Conservation (phyloP, 2,113 vertebrate species). For the Xiphophorus maculatus region DNA sequence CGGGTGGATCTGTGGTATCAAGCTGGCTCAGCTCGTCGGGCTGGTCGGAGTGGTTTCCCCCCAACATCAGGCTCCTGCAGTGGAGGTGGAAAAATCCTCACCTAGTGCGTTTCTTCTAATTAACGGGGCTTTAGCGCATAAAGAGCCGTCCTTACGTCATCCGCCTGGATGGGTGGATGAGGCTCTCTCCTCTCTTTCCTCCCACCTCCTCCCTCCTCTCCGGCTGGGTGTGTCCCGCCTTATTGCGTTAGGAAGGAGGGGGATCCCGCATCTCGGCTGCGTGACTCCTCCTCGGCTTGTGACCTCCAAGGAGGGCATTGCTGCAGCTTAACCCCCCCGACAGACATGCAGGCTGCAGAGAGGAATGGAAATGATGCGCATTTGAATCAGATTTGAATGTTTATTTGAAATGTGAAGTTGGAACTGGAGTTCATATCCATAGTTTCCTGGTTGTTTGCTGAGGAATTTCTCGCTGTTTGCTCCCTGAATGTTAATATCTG, state of each 20-base stretch:
- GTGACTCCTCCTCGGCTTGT: slow-evolving; percentile 64
- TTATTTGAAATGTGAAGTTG: background rate
- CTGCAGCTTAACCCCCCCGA: slow-evolving; percentile 20
- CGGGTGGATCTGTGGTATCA: background rate
- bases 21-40: slow-evolving; percentile 32
- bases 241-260: slow-evolving; percentile 73
- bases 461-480: background rate
- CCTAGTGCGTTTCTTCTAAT: slow-evolving; percentile 34
- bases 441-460: background rate
- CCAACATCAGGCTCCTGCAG: background rate
- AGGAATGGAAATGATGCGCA: background rate
- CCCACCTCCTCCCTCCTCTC: slow-evolving; percentile 54
- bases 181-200: slow-evolving; percentile 52
- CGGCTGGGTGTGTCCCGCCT: slow-evolving; percentile 78
- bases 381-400: slow-evolving; percentile 3
- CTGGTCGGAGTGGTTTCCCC: slow-evolving; percentile 47
- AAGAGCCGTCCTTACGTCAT: slow-evolving; percentile 65
- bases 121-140: slow-evolving; percentile 13
- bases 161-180: slow-evolving; percentile 61
- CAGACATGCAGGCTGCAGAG: background rate
- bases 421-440: background rate
- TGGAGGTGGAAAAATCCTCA: background rate
- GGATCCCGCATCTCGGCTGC: slow-evolving; percentile 74
- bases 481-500: background rate
- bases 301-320: slow-evolving; percentile 73